Evolutionary conservation across 2,113 vertebrate genomes (phyloP).

Genomic region (Coryphaenoides rupestris): DNA sequence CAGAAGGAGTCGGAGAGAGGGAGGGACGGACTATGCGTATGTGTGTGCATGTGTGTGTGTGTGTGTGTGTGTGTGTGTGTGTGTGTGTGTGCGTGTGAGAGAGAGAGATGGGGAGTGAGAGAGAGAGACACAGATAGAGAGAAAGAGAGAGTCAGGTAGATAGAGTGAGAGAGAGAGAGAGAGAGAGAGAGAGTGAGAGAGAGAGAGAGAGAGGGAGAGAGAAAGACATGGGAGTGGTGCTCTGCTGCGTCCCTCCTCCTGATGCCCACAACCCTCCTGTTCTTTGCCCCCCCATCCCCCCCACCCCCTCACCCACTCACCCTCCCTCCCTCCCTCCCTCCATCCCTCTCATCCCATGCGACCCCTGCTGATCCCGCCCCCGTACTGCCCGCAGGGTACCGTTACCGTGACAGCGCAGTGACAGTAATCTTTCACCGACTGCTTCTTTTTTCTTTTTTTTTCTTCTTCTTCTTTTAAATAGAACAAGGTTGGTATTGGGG

Average conservation of each 20-base stretch:
- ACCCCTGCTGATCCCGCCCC: constrained; percentile 43
- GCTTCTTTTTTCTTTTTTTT: constrained; percentile 23
- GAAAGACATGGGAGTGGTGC: constrained; percentile 5
- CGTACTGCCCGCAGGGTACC: constrained; percentile 63
- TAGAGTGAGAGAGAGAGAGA: no score
- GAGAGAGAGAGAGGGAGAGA: not conserved
- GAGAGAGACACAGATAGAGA: no score
- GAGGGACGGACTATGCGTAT: no score
- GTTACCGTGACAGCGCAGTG: constrained; percentile 64
- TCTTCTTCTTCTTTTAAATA: constrained; percentile 23
- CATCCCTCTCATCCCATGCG: constrained; percentile 21
- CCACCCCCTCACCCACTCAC: constrained; percentile 14
- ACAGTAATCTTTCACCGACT: constrained; percentile 75
- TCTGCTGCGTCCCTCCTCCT: constrained; percentile 12
- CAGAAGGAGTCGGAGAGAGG: no score
- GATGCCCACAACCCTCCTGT: not conserved
- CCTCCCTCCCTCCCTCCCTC: constrained; percentile 22
- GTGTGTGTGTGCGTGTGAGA: no score
- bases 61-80: no score
- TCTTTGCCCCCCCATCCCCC: constrained; percentile 16
- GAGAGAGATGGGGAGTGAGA: not conserved
- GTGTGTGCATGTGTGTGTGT: no score
- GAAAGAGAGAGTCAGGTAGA: no score
- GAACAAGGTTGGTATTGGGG: not conserved
- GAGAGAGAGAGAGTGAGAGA: no score